These are phyloP conservation scores for Uloborus plumipes DNA, from an alignment of 2,888 invertebrate species.

Conservation along the genomic window DNA sequence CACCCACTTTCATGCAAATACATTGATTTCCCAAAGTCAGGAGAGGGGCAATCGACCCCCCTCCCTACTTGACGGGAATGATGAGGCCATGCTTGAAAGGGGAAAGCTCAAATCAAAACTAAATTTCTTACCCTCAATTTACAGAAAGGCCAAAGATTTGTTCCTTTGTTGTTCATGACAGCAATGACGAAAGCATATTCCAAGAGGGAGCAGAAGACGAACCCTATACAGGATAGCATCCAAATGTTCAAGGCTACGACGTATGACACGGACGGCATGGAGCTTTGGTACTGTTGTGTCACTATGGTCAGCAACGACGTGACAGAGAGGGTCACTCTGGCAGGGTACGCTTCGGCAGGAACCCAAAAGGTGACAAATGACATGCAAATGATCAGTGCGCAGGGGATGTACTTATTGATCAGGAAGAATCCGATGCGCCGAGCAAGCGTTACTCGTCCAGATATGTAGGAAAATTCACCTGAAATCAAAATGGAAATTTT, in stretches of 20 bases:
- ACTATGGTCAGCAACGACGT: slow-evolving; percentile 83
- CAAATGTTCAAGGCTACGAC: slow-evolving; percentile 68
- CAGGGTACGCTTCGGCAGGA: slow-evolving; percentile 65
- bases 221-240: slow-evolving; percentile 68
- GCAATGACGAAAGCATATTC: slow-evolving; percentile 67
- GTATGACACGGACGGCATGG: slow-evolving; percentile 69
- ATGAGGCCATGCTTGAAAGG: too few relatives aligned
- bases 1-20: too few relatives aligned
- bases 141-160: slow-evolving; percentile 42
- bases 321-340: slow-evolving; percentile 74
- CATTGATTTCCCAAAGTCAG: too few relatives aligned
- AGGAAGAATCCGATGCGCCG: slow-evolving; percentile 62
- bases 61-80: too few relatives aligned
- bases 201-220: slow-evolving; percentile 67
- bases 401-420: slow-evolving; percentile 64
- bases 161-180: slow-evolving; percentile 58
- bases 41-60: too few relatives aligned
- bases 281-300: slow-evolving; percentile 65
- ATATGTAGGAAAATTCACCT: slow-evolving; percentile 64
- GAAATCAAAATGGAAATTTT: slow-evolving; percentile 3
- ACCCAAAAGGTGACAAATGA: slow-evolving; percentile 66
- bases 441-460: slow-evolving; percentile 53
- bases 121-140: slow-evolving; percentile 37
- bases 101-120: too few relatives aligned
- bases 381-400: slow-evolving; percentile 64